Percentiles rank a stretch among this genome's conserved stretches.
Evolutionary conservation across 2,113 vertebrate genomes (phyloP).

Genomic region (Hyperoodon ampullatus): DNA sequence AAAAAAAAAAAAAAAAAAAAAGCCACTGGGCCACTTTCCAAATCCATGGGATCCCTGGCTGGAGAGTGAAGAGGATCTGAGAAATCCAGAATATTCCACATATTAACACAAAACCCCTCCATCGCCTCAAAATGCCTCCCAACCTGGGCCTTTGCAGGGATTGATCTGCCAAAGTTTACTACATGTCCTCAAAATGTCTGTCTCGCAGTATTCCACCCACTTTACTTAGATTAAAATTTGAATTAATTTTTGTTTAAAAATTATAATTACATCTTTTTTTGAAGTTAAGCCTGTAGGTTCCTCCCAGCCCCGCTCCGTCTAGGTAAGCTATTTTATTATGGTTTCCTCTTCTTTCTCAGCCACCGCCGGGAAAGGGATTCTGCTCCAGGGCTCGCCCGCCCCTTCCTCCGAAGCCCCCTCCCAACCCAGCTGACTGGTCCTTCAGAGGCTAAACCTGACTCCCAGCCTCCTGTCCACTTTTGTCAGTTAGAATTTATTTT

Average conservation of each 20-base stretch:
- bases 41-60: fast-evolving
- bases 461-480: not conserved
- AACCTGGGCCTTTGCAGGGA: no score
- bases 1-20: no score
- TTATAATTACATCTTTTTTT: not conserved
- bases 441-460: not conserved
- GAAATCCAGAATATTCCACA: not conserved
- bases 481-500: not conserved
- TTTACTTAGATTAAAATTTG: not conserved
- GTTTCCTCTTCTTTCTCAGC: not conserved
- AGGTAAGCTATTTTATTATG: no score
- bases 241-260: not conserved
- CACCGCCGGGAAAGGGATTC: not conserved
- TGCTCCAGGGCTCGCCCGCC: not conserved
- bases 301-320: no score
- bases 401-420: not conserved
- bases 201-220: not conserved
- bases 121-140: fast-evolving
- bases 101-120: not conserved
- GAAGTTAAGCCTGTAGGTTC: not conserved
- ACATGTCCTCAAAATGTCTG: not conserved
- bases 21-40: not conserved
- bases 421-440: not conserved
- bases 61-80: not conserved
- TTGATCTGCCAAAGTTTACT: no score